Percentiles rank a stretch among this genome's conserved stretches.
These are phyloP conservation scores for Girardia tigrina DNA, from an alignment of 2,888 invertebrate species.

Conservation along the genomic window DNA sequence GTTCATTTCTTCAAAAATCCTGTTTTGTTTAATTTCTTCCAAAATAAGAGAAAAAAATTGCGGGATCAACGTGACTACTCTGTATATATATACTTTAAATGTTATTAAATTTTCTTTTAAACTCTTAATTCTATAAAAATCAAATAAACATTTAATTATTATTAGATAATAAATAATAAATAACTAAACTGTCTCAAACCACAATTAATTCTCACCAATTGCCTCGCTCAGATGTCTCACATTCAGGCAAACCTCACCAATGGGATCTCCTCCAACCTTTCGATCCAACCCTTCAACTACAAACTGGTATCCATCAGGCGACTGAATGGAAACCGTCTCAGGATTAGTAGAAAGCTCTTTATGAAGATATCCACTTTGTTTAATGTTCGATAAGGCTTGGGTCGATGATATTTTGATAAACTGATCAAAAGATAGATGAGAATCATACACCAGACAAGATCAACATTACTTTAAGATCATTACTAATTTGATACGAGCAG, in stretches of 20 bases:
- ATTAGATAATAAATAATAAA: too few species aligned
- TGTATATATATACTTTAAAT: too few species aligned
- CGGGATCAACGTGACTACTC: too few species aligned
- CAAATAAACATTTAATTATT: too few species aligned
- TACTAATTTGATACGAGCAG: conserved; percentile 69
- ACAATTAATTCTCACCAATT: too few species aligned
- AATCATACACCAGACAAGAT: conserved; percentile 7
- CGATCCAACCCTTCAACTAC: background rate
- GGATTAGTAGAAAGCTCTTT: background rate
- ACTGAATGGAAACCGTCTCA: background rate
- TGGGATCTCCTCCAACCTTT: background rate
- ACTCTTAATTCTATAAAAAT: too few species aligned
- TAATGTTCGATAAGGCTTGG: background rate
- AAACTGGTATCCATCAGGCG: background rate
- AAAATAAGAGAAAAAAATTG: too few species aligned
- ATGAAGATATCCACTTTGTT: background rate
- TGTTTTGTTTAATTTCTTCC: too few species aligned
- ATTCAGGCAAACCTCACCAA: background rate
- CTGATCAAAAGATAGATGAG: background rate
- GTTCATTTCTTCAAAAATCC: too few species aligned
- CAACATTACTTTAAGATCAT: conserved; percentile 62
- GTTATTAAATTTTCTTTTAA: too few species aligned
- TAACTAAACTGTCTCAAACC: too few species aligned
- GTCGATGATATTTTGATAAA: background rate
- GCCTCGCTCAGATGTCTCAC: background rate